phyloP scores from a whole-genome alignment of 2,888 invertebrate species.

The Hypolimnas misippus region DNA sequence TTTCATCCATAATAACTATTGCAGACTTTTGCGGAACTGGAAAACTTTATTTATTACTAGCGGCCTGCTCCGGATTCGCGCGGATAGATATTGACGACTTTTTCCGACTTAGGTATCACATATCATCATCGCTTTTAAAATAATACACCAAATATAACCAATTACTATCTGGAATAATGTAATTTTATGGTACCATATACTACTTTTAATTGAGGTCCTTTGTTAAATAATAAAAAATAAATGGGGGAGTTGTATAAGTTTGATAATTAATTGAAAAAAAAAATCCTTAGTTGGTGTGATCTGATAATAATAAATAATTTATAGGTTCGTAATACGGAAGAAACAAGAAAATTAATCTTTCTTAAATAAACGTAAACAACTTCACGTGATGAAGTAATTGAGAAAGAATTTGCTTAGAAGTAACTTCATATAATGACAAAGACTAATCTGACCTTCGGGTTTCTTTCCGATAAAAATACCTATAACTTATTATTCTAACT shows the following conservation, averaged over 20 bases:
- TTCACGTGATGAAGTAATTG: conserved; percentile 57
- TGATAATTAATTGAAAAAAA: too few species aligned
- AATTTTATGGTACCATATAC: too few species aligned
- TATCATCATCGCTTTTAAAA: too few species aligned
- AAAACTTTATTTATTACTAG: conserved; percentile 8
- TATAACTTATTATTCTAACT: neutral
- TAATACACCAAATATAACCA: too few species aligned
- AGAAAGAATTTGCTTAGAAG: conserved; percentile 59
- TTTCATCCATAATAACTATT: conserved; percentile 12
- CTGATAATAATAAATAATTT: too few species aligned
- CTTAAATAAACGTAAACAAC: conserved; percentile 17
- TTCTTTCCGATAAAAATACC: conserved; percentile 47
- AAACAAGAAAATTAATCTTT: neutral
- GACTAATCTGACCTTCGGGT: conserved; percentile 62
- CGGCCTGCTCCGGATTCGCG: too few species aligned
- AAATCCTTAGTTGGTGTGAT: too few species aligned
- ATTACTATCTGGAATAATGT: too few species aligned
- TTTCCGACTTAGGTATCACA: too few species aligned
- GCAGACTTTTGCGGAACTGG: conserved; percentile 11
- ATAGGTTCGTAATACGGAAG: neutral
- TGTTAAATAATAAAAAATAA: too few species aligned
- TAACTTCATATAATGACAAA: conserved; percentile 56
- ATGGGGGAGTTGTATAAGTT: too few species aligned
- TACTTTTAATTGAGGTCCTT: too few species aligned
- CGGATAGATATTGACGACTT: neutral